phyloP scores from a whole-genome alignment of 2,113 vertebrate species.

The Ictalurus punctatus region DNA sequence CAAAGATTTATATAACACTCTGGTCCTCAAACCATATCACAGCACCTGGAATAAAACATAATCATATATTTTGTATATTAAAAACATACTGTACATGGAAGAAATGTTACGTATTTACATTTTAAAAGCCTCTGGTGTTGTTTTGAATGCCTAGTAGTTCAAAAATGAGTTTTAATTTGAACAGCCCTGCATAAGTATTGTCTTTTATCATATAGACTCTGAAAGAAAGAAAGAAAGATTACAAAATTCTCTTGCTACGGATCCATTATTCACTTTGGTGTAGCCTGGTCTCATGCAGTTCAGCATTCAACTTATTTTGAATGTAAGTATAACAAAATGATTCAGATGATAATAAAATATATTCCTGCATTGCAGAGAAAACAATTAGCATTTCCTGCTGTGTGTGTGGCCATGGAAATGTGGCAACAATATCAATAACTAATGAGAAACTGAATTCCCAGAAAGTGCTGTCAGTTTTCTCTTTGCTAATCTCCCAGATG shows the following conservation, averaged over 20 bases:
- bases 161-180: neutral
- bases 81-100: neutral
- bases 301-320: neutral
- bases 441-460: neutral
- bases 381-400: neutral
- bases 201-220: neutral
- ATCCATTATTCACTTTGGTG: neutral
- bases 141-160: neutral
- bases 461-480: neutral
- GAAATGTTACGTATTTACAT: neutral
- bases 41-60: conserved; percentile 4
- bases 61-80: neutral
- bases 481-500: neutral
- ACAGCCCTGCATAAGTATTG: neutral
- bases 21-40: conserved; percentile 6
- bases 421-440: neutral
- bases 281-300: neutral
- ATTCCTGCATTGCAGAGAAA: neutral
- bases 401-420: neutral
- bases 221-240: neutral
- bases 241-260: neutral
- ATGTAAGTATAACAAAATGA: neutral
- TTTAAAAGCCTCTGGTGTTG: neutral
- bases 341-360: neutral
- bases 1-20: neutral